A percentile compares a stretch with the other conserved stretches of the same genome.
Evolutionary conservation across 2,888 invertebrate genomes (phyloP).

Genomic region (Sminthurinus aureus): DNA sequence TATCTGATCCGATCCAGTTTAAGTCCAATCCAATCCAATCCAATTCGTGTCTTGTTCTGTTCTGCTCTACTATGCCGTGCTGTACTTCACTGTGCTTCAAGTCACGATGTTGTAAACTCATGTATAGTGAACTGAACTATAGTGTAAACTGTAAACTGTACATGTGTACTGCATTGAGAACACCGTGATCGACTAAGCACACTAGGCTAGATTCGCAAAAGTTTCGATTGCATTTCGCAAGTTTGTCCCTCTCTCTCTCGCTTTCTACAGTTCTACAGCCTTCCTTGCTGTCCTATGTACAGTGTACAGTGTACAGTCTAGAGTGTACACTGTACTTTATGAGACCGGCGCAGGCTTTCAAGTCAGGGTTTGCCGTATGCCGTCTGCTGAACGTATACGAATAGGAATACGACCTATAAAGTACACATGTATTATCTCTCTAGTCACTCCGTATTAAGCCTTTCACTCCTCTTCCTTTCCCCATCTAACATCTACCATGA

Average conservation of each 20-base stretch:
- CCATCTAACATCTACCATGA: too few relatives aligned
- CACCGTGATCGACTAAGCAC: slow-evolving; percentile 44
- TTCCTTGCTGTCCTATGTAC: too few relatives aligned
- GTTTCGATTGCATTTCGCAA: slow-evolving; percentile 47
- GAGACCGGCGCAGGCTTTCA: too few relatives aligned
- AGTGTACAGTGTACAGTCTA: too few relatives aligned
- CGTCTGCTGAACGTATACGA: too few relatives aligned
- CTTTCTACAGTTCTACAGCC: neutral
- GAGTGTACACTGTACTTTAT: too few relatives aligned
- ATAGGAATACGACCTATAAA: too few relatives aligned
- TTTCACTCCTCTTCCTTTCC: too few relatives aligned
- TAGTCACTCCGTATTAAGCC: too few relatives aligned
- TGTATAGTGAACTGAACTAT: neutral
- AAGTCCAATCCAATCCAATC: neutral
- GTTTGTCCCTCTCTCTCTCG: slow-evolving; percentile 22
- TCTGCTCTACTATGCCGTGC: neutral
- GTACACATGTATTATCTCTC: too few relatives aligned
- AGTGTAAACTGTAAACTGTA: neutral
- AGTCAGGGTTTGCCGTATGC: too few relatives aligned
- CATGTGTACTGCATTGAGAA: slow-evolving; percentile 37
- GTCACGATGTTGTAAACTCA: slow-evolving; percentile 10
- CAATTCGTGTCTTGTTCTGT: neutral
- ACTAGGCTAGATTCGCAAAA: slow-evolving; percentile 45
- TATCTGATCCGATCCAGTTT: neutral
- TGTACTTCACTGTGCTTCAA: neutral